Percentiles rank a stretch among this genome's conserved stretches.
Evolutionary conservation across 2,888 invertebrate genomes (phyloP).

Genomic region (Leptothorax acervorum): DNA sequence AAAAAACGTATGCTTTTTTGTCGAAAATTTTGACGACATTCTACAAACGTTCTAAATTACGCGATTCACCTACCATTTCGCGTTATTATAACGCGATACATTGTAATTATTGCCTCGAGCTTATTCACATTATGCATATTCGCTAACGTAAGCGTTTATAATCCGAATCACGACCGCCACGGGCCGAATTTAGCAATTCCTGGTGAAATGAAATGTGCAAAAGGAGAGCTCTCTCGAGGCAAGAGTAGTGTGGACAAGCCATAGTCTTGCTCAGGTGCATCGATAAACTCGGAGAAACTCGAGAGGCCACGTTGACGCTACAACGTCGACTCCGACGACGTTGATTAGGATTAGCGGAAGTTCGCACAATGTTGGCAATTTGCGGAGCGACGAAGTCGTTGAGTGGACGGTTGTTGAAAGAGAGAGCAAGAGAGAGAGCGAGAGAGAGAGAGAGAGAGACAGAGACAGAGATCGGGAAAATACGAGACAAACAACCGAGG

Average conservation of each 20-base stretch:
- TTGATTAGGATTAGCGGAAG: constrained; percentile 57
- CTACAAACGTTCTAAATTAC: constrained; percentile 54
- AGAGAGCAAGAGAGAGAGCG: background rate
- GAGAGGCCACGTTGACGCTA: constrained; percentile 44
- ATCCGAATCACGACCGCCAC: background rate
- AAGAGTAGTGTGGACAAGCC: constrained; percentile 39
- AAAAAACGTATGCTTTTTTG: background rate
- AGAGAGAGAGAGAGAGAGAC: background rate
- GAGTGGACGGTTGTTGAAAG: constrained; percentile 46
- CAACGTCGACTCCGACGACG: constrained; percentile 49
- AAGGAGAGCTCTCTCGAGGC: constrained; percentile 41
- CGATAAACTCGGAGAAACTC: constrained; percentile 57
- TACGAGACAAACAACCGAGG: constrained; percentile 52
- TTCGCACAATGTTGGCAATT: constrained; percentile 56
- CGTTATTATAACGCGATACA: constrained; percentile 76
- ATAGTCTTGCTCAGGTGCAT: constrained; percentile 49
- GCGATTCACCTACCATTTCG: constrained; percentile 78
- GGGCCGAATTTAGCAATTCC: constrained; percentile 43
- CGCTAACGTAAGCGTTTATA: constrained; percentile 35
- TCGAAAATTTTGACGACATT: background rate
- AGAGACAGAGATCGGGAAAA: background rate
- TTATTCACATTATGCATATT: constrained; percentile 38
- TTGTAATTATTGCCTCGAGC: constrained; percentile 75
- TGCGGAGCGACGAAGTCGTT: constrained; percentile 49
- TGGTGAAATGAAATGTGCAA: constrained; percentile 14